Evolutionary conservation across 2,113 vertebrate genomes (phyloP).

Genomic region (Centrocercus urophasianus): DNA sequence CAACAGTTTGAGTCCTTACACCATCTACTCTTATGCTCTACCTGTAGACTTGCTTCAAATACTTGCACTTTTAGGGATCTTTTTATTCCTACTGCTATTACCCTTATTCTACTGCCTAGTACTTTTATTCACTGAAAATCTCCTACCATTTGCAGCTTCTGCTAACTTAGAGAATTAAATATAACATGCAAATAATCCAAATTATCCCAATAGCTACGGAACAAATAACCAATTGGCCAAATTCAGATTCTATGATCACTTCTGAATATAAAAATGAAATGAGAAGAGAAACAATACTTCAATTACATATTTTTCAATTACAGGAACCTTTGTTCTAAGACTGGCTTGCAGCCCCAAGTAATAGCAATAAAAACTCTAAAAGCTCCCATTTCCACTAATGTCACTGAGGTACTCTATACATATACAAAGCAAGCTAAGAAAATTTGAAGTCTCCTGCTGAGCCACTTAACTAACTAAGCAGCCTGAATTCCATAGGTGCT

Average conservation of each 20-base stretch:
- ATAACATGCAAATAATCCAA: background rate
- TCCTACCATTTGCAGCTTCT: background rate
- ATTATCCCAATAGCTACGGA: background rate
- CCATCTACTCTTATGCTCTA: background rate
- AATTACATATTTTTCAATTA: background rate
- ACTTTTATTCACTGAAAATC: background rate
- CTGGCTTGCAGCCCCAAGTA: background rate
- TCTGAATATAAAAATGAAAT: background rate
- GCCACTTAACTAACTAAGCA: background rate
- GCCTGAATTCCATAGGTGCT: background rate
- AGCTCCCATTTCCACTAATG: background rate
- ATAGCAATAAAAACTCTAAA: background rate
- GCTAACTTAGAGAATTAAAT: background rate
- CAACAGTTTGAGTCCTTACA: background rate
- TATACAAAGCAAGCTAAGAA: background rate
- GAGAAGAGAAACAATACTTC: background rate
- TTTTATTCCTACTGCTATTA: background rate
- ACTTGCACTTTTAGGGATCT: background rate
- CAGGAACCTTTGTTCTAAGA: background rate
- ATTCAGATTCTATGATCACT: background rate
- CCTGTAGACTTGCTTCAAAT: background rate
- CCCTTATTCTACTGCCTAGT: background rate
- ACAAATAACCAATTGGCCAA: background rate
- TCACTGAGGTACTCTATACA: background rate
- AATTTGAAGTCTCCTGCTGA: background rate